Evolutionary conservation across 2,888 invertebrate species (phyloP).

Genomic region (Andrena marginata): DNA sequence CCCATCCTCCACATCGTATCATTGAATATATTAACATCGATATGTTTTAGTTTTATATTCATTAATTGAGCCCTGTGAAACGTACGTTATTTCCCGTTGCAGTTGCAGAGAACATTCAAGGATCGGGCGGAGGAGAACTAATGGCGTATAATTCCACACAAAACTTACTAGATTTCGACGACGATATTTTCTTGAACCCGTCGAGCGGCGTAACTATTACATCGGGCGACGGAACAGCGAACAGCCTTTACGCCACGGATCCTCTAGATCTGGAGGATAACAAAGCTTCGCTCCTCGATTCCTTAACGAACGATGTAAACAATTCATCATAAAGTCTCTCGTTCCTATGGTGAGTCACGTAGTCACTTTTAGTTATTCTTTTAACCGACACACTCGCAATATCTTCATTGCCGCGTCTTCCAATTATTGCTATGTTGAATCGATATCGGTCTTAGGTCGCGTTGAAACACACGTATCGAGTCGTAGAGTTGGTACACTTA

Average conservation of each 20-base stretch:
- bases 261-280: slow-evolving; percentile 75
- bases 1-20: too few species aligned
- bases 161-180: slow-evolving; percentile 80
- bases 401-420: slow-evolving; percentile 8
- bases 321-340: slow-evolving; percentile 65
- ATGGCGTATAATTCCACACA: slow-evolving; percentile 80
- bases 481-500: slow-evolving; percentile 22
- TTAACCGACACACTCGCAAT: not conserved
- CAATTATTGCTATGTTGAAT: slow-evolving; percentile 8
- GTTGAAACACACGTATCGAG: not conserved
- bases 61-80: not conserved
- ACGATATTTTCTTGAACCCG: slow-evolving; percentile 78
- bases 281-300: slow-evolving; percentile 77
- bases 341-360: slow-evolving; percentile 53
- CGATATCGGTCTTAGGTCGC: not conserved
- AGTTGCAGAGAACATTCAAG: slow-evolving; percentile 63
- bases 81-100: not conserved
- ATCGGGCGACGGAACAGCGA: slow-evolving; percentile 54
- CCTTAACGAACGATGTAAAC: slow-evolving; percentile 69
- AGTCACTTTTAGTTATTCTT: not conserved
- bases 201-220: slow-evolving; percentile 57
- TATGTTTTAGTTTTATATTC: too few species aligned
- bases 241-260: slow-evolving; percentile 67
- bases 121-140: slow-evolving; percentile 78
- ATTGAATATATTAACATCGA: too few species aligned